These are phyloP conservation scores for Chrysomela aeneicollis DNA, from an alignment of 2,888 invertebrate genomes.

Conservation along the genomic window DNA sequence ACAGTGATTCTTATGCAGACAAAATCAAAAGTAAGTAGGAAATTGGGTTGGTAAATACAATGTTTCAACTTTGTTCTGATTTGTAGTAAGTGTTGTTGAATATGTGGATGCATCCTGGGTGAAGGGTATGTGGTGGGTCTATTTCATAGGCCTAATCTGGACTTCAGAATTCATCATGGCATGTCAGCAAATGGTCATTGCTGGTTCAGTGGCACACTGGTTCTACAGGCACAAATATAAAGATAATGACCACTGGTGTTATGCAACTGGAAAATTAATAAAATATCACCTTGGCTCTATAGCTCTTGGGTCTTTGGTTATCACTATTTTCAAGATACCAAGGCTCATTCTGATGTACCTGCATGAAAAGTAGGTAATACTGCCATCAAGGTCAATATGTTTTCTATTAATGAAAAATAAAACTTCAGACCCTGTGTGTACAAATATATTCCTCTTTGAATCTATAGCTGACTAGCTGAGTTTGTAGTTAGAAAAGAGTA, in stretches of 20 bases:
- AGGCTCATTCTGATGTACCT: constrained; percentile 87
- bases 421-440: constrained; percentile 7
- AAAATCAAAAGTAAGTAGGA: constrained; percentile 46
- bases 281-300: constrained; percentile 95
- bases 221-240: constrained; percentile 84
- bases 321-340: constrained; percentile 92
- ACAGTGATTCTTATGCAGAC: constrained; percentile 44
- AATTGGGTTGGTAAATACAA: constrained; percentile 7
- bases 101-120: constrained; percentile 82
- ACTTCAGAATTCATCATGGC: constrained; percentile 93
- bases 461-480: too few species aligned
- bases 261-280: constrained; percentile 77
- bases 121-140: constrained; percentile 94
- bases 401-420: constrained; percentile 4
- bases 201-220: constrained; percentile 93
- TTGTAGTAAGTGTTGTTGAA: constrained; percentile 72
- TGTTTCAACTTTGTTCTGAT: constrained; percentile 20
- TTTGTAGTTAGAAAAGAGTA: too few species aligned
- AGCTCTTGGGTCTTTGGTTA: constrained; percentile 92
- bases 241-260: constrained; percentile 71
- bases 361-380: constrained; percentile 72
- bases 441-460: too few species aligned
- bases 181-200: constrained; percentile 93
- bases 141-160: constrained; percentile 90
- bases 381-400: neutral